A percentile compares a stretch with the other conserved stretches of the same genome.
phyloP scores from a whole-genome alignment of 2,888 invertebrate genomes.

The Ryuthela nishihirai region DNA sequence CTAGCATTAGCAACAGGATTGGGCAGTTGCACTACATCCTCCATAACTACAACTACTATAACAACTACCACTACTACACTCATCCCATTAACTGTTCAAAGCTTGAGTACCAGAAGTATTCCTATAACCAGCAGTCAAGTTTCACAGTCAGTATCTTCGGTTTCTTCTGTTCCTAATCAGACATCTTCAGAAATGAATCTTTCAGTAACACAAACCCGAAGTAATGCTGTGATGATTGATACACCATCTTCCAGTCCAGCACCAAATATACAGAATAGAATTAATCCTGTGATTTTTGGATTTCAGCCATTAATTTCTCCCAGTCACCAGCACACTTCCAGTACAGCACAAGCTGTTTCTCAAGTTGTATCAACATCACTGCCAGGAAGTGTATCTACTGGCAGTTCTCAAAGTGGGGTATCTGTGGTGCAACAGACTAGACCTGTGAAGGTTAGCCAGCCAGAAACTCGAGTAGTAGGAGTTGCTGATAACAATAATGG shows the following conservation, averaged over 20 bases:
- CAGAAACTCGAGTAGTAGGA: conserved; percentile 1
- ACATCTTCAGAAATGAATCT: conserved; percentile 10
- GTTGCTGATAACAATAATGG: conserved; percentile 10
- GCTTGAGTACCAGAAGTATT: conserved; percentile 25
- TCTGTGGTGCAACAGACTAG: too few species aligned
- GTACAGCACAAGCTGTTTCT: conserved; percentile 3
- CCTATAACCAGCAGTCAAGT: conserved; percentile 23
- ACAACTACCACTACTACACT: conserved; percentile 17
- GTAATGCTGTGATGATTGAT: conserved; percentile 2
- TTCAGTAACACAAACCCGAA: conserved; percentile 12
- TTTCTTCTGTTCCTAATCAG: conserved; percentile 5
- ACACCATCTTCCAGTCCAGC: conserved; percentile 8
- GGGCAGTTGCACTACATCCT: conserved; percentile 1
- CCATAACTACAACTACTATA: conserved; percentile 15
- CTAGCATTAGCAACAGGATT: conserved; percentile 2
- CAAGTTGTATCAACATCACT: conserved; percentile 14
- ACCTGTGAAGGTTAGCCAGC: not conserved
- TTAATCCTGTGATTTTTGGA: conserved; percentile 22
- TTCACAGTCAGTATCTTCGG: conserved; percentile 17
- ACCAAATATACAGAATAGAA: conserved; percentile 15
- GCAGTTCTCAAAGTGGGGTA: conserved; percentile 7
- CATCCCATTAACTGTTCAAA: conserved; percentile 42
- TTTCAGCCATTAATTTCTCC: conserved; percentile 26
- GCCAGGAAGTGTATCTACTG: not conserved
- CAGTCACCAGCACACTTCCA: conserved; percentile 6